phyloP scores from a whole-genome alignment of 2,888 invertebrate species.

The Drosophila phalerata region DNA sequence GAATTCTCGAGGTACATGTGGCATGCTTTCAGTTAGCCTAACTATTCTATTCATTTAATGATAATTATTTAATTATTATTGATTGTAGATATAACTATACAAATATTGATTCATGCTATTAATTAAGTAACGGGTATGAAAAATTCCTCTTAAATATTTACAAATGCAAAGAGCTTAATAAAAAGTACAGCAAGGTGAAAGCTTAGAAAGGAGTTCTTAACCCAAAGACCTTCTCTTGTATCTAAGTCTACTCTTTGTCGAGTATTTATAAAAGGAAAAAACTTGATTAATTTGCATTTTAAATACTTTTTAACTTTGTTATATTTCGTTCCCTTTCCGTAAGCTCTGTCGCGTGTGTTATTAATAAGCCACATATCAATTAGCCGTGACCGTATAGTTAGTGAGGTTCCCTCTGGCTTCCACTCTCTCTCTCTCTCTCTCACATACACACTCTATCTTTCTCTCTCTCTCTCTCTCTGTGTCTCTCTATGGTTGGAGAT shows the following conservation, averaged over 20 bases:
- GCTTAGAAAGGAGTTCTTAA: not conserved
- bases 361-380: slow-evolving; percentile 51
- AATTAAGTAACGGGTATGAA: too few species aligned
- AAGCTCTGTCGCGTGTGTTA: slow-evolving; percentile 15
- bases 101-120: too few species aligned
- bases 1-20: too few species aligned
- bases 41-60: too few species aligned
- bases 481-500: not conserved
- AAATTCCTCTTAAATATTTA: not conserved
- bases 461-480: not conserved
- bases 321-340: not conserved
- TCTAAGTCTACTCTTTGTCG: not conserved
- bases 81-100: too few species aligned
- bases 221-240: not conserved
- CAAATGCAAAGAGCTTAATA: not conserved
- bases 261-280: not conserved
- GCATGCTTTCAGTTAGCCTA: too few species aligned
- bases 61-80: too few species aligned
- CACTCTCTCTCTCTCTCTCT: not conserved
- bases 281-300: slow-evolving; percentile 19
- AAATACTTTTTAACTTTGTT: not conserved
- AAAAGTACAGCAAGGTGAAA: not conserved
- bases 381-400: slow-evolving; percentile 27
- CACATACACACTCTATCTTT: too few species aligned
- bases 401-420: not conserved